Conservation (phyloP, 2,797 vertebrate species). For the Gastrophryne carolinensis region DNA sequence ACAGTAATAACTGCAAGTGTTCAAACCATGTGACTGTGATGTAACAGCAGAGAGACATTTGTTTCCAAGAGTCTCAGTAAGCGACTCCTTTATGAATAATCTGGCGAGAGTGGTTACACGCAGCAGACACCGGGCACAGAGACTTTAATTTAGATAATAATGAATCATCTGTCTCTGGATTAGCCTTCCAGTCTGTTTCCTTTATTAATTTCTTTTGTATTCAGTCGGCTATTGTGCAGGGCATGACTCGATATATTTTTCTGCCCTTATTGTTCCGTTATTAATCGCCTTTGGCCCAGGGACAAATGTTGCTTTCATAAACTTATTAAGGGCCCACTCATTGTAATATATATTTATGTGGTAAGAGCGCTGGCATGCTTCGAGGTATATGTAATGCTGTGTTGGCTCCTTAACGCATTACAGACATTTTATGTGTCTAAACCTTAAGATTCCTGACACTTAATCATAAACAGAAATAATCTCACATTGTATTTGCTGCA, state of each 20-base stretch:
- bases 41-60: neutral
- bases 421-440: slow-evolving; percentile 53
- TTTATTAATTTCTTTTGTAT: slow-evolving; percentile 34
- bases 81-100: slow-evolving; percentile 9
- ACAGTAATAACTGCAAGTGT: neutral
- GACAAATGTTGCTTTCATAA: slow-evolving; percentile 41
- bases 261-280: slow-evolving; percentile 45
- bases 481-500: slow-evolving; percentile 35
- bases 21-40: neutral
- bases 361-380: slow-evolving; percentile 44
- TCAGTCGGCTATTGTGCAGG: slow-evolving; percentile 25
- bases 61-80: slow-evolving; percentile 5
- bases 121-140: slow-evolving; percentile 25
- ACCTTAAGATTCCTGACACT: slow-evolving; percentile 55
- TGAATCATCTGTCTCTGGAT: slow-evolving; percentile 47
- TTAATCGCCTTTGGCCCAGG: slow-evolving; percentile 39
- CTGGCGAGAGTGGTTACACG: slow-evolving; percentile 1
- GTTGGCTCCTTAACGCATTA: slow-evolving; percentile 51
- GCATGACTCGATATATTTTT: slow-evolving; percentile 39
- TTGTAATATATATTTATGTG: slow-evolving; percentile 50
- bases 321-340: slow-evolving; percentile 42
- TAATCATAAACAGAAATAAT: slow-evolving; percentile 45
- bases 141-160: slow-evolving; percentile 46
- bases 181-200: slow-evolving; percentile 26
- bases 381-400: slow-evolving; percentile 47